Evolutionary conservation across 2,113 vertebrate species (phyloP).

Genomic region (Percina caprodes): DNA sequence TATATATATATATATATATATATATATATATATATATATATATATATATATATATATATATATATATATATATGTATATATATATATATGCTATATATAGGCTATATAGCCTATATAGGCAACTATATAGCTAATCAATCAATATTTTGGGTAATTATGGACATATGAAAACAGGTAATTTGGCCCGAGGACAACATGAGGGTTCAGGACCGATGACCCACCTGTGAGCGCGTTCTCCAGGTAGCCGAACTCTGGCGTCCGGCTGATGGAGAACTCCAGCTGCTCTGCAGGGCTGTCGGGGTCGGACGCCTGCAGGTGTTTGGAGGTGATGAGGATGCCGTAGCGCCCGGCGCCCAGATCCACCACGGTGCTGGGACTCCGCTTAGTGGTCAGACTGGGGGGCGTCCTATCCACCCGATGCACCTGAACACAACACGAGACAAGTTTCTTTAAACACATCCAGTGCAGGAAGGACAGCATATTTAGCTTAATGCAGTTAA

Average conservation of each 20-base stretch:
- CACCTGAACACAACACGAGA: constrained; percentile 62
- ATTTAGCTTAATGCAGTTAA: no score
- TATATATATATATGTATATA: no score
- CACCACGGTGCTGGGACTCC: constrained; percentile 68
- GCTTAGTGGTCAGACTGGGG: constrained; percentile 72
- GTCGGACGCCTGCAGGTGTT: constrained; percentile 68
- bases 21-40: no score
- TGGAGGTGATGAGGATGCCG: constrained; percentile 73
- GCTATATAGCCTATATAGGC: no score
- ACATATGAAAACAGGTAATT: no score
- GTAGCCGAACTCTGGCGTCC: constrained; percentile 74
- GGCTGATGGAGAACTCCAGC: constrained; percentile 77
- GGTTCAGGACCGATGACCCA: no score
- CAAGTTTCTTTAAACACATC: not conserved
- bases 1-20: no score
- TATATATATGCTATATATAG: no score
- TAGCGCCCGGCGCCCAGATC: constrained; percentile 60
- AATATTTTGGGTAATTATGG: no score
- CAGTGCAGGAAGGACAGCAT: not conserved
- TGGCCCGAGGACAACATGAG: no score
- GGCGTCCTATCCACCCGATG: constrained; percentile 74
- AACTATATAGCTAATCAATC: no score
- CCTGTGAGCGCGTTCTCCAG: constrained; percentile 80
- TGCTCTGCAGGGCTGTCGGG: constrained; percentile 73
- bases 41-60: no score